Evolutionary conservation across 2,797 vertebrate species (phyloP).

Genomic region (Benthosema pterotum): DNA sequence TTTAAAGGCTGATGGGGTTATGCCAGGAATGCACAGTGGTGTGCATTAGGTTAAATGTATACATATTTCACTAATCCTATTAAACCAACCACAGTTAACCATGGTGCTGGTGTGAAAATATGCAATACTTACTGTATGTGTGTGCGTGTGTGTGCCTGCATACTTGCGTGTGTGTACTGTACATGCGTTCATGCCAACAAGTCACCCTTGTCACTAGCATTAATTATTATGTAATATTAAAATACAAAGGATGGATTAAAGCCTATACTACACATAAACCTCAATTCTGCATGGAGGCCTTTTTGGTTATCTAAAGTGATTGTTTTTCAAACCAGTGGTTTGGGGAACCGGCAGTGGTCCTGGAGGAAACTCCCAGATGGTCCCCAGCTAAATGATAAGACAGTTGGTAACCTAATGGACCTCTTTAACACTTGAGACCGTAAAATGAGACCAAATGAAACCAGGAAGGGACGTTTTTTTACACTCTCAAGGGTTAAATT

Average conservation of each 20-base stretch:
- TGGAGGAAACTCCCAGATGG: too few relatives aligned
- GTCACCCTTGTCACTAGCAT: not conserved
- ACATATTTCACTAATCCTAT: constrained; percentile 71
- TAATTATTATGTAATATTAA: constrained; percentile 8
- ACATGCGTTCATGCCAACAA: constrained; percentile 9
- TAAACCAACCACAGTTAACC: constrained; percentile 60
- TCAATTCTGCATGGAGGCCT: not conserved
- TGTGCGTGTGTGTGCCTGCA: constrained; percentile 4
- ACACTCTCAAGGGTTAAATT: too few relatives aligned
- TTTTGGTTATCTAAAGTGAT: not conserved
- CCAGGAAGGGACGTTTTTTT: too few relatives aligned
- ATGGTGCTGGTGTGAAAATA: constrained; percentile 5
- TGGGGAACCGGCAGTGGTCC: too few relatives aligned
- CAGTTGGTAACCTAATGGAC: too few relatives aligned
- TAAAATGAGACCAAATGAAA: too few relatives aligned
- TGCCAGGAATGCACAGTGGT: constrained; percentile 76
- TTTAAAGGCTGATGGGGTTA: constrained; percentile 74
- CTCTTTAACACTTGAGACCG: too few relatives aligned
- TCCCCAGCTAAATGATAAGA: too few relatives aligned
- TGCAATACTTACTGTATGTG: constrained; percentile 1
- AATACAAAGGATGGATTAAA: not conserved
- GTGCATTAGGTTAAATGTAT: constrained; percentile 76
- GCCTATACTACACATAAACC: constrained; percentile 3
- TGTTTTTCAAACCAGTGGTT: too few relatives aligned
- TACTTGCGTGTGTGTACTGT: constrained; percentile 4